phyloP scores from a whole-genome alignment of 2,888 invertebrate genomes.

The Leptarthrus brevirostris region DNA sequence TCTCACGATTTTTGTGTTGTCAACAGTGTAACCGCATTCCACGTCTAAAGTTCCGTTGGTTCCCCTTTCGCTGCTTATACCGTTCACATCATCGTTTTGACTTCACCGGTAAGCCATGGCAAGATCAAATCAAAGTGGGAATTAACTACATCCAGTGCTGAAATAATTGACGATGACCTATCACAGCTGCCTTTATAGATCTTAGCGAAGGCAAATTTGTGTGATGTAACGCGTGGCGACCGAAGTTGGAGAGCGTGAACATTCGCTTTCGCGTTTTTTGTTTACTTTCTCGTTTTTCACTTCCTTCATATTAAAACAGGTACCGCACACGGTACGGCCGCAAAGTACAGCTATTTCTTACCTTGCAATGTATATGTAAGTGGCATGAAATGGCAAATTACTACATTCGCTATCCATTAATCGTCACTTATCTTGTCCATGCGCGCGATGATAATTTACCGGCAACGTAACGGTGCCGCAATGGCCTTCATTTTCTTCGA shows the following conservation, averaged over 20 bases:
- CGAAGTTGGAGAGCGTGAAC: slow-evolving; percentile 29
- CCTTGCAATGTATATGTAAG: neutral
- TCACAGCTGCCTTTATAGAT: too few species aligned
- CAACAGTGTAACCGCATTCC: slow-evolving; percentile 45
- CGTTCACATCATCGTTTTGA: slow-evolving; percentile 31
- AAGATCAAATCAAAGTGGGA: neutral
- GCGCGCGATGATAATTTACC: slow-evolving; percentile 6
- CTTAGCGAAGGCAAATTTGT: neutral
- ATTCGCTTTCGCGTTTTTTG: slow-evolving; percentile 45
- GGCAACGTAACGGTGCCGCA: neutral
- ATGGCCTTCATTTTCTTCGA: slow-evolving; percentile 29
- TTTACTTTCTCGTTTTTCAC: slow-evolving; percentile 43
- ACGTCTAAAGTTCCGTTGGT: slow-evolving; percentile 44
- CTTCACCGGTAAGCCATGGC: neutral
- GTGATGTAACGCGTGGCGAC: slow-evolving; percentile 32
- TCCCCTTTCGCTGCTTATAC: slow-evolving; percentile 43
- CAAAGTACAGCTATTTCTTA: neutral
- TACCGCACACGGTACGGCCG: neutral
- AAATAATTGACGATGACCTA: too few species aligned
- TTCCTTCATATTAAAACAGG: neutral
- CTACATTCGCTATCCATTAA: slow-evolving; percentile 34
- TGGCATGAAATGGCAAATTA: slow-evolving; percentile 22
- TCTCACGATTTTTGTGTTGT: slow-evolving; percentile 34
- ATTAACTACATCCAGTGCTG: too few species aligned
- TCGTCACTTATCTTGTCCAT: slow-evolving; percentile 21